Conservation (phyloP, 2,113 vertebrate species). For the Sula dactylatra region DNA sequence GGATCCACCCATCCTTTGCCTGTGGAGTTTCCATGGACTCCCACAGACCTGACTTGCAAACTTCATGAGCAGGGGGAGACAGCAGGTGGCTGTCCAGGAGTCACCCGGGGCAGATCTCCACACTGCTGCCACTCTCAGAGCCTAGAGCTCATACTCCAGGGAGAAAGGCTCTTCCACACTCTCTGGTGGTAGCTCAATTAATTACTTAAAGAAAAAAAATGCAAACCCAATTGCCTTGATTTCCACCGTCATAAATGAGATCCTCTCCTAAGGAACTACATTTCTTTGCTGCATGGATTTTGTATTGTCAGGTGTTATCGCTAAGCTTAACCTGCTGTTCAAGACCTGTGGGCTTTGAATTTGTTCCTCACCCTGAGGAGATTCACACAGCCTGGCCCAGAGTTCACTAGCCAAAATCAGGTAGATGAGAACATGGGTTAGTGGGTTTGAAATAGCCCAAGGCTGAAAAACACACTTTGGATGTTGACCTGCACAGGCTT, state of each 20-base stretch:
- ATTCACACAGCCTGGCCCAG: not conserved
- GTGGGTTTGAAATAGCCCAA: not conserved
- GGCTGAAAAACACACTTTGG: not conserved
- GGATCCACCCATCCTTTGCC: not conserved
- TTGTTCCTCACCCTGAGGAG: not conserved
- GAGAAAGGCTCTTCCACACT: not conserved
- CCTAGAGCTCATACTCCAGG: not conserved
- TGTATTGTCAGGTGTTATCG: not conserved
- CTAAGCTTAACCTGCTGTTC: not conserved
- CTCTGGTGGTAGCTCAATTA: not conserved
- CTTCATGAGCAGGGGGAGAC: not conserved
- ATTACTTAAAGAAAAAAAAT: not conserved
- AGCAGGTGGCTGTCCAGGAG: not conserved
- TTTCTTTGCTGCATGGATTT: not conserved
- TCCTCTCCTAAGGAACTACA: not conserved
- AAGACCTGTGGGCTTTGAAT: not conserved
- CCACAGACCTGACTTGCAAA: not conserved
- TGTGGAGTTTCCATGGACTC: not conserved
- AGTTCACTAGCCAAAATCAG: not conserved
- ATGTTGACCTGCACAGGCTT: not conserved
- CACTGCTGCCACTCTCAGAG: not conserved
- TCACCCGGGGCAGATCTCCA: not conserved
- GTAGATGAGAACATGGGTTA: not conserved
- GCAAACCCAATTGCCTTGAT: not conserved
- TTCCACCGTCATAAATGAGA: not conserved